Evolutionary conservation across 2,888 invertebrate genomes (phyloP).

Genomic region (Agriopis marginaria): DNA sequence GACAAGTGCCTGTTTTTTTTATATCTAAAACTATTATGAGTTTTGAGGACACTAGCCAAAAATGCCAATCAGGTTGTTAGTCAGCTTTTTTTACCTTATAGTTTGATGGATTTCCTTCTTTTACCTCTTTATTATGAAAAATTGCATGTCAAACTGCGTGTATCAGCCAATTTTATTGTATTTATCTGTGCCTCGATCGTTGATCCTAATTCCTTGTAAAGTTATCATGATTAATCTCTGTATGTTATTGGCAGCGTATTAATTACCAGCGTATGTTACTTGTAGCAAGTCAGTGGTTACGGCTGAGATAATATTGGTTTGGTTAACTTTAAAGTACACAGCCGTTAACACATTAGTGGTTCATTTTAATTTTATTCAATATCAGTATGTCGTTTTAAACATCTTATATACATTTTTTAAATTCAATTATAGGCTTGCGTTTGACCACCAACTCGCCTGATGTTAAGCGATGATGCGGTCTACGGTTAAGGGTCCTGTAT

Average conservation of each 20-base stretch:
- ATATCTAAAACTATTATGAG: too few relatives aligned
- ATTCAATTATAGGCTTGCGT: too few relatives aligned
- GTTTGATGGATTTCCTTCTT: too few relatives aligned
- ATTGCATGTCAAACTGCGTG: not conserved
- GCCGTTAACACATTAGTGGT: not conserved
- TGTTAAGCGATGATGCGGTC: too few relatives aligned
- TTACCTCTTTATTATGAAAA: too few relatives aligned
- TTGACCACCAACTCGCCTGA: too few relatives aligned
- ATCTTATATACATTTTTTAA: too few relatives aligned
- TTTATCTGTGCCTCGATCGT: not conserved
- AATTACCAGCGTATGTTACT: slow-evolving; percentile 9
- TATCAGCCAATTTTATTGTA: not conserved
- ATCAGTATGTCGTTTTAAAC: not conserved
- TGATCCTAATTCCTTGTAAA: not conserved
- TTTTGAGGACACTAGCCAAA: too few relatives aligned
- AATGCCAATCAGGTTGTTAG: too few relatives aligned
- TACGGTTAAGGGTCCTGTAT: too few relatives aligned
- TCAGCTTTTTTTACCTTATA: too few relatives aligned
- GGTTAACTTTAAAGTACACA: not conserved
- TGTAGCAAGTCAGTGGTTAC: slow-evolving; percentile 1
- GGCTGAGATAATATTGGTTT: slow-evolving; percentile 6
- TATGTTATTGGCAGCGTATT: slow-evolving; percentile 16
- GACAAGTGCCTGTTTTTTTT: too few relatives aligned
- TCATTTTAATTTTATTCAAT: not conserved
- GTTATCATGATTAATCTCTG: slow-evolving; percentile 16